phyloP scores from a whole-genome alignment of 2,797 vertebrate genomes.

The Gymnothorax javanicus region DNA sequence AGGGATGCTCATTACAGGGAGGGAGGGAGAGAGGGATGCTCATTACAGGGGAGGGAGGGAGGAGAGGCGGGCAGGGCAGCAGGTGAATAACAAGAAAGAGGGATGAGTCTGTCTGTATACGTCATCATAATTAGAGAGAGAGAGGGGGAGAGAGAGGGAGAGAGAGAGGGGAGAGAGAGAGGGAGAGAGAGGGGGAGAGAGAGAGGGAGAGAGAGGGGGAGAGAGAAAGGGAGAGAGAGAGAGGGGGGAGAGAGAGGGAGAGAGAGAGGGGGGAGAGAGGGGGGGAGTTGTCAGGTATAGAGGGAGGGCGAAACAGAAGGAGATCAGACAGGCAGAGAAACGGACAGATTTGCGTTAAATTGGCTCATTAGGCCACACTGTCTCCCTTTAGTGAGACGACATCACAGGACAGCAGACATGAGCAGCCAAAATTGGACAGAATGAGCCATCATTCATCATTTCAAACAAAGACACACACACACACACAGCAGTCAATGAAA shows the following conservation, averaged over 20 bases:
- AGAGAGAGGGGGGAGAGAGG: neutral
- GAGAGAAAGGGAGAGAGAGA: neutral
- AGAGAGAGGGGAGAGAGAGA: too few relatives aligned
- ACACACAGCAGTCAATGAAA: neutral
- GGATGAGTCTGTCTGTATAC: too few relatives aligned
- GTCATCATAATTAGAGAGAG: too few relatives aligned
- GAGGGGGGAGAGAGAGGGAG: neutral
- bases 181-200: neutral
- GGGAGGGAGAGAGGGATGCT: neutral
- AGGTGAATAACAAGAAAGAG: too few relatives aligned
- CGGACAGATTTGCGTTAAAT: neutral
- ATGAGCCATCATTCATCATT: neutral
- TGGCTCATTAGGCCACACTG: neutral
- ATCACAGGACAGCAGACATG: neutral
- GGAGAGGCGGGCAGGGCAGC: too few relatives aligned
- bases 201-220: neutral
- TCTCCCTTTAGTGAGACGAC: neutral
- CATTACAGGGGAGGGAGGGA: too few relatives aligned
- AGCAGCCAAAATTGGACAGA: neutral
- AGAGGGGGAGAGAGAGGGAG: too few relatives aligned
- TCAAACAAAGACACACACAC: neutral
- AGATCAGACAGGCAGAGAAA: neutral
- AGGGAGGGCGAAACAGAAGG: neutral
- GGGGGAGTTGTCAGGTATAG: neutral
- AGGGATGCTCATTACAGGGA: too few relatives aligned